A percentile compares a stretch with the other conserved stretches of the same genome.
These are phyloP conservation scores for Anableps anableps DNA, from an alignment of 2,797 vertebrate genomes.

Conservation along the genomic window DNA sequence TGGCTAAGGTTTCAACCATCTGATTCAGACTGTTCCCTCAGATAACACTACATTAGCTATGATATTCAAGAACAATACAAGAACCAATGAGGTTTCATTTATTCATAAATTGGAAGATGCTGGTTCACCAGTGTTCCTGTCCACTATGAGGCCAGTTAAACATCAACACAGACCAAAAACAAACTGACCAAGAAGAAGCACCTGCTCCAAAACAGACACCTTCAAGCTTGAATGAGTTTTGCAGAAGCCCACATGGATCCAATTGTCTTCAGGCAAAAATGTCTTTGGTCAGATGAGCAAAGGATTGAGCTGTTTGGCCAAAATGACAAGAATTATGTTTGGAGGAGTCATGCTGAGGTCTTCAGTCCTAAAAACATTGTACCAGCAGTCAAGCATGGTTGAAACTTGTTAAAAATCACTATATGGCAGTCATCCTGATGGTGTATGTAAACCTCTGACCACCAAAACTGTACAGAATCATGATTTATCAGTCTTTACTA, in stretches of 20 bases:
- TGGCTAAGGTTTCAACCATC: too few species aligned
- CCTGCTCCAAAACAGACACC: not conserved
- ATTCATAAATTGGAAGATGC: not conserved
- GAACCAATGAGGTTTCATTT: not conserved
- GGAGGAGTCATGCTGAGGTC: not conserved
- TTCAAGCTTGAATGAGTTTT: not conserved
- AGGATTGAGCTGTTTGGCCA: not conserved
- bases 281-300: not conserved
- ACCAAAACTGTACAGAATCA: not conserved
- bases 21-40: too few species aligned
- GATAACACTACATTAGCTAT: not conserved
- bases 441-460: too few species aligned
- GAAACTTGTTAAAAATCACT: not conserved
- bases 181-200: not conserved
- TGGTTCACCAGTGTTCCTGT: not conserved
- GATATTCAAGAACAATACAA: not conserved
- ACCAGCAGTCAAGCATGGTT: not conserved
- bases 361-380: not conserved
- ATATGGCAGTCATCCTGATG: too few species aligned
- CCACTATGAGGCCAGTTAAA: not conserved
- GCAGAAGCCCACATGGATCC: not conserved
- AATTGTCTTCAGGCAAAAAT: not conserved
- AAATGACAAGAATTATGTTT: not conserved
- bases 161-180: not conserved
- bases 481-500: not conserved